These are phyloP conservation scores for Coluber constrictor DNA, from an alignment of 2,797 vertebrate genomes.

Conservation along the genomic window DNA sequence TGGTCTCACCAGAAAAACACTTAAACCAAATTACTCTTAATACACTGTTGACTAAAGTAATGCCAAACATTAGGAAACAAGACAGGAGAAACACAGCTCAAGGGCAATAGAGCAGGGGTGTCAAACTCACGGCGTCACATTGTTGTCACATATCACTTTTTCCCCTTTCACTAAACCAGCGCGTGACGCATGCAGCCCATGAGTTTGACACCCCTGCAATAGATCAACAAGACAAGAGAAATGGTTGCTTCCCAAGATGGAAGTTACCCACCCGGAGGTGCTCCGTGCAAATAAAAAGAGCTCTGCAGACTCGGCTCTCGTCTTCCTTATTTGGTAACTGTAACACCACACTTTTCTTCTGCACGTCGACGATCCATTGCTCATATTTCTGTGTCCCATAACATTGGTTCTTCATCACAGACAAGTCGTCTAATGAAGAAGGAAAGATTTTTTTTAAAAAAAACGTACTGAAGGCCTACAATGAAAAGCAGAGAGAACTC, in stretches of 20 bases:
- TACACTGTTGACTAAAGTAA: neutral
- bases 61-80: neutral
- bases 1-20: too few species aligned
- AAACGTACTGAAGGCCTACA: neutral
- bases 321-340: conserved; percentile 64
- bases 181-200: too few species aligned
- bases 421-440: conserved; percentile 58
- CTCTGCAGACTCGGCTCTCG: conserved; percentile 73
- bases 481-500: neutral
- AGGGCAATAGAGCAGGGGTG: neutral
- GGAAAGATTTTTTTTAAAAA: neutral
- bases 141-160: too few species aligned
- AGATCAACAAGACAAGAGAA: neutral
- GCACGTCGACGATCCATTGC: conserved; percentile 73
- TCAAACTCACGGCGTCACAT: too few species aligned
- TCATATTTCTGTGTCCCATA: conserved; percentile 78
- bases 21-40: neutral
- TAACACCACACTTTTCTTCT: conserved; percentile 70
- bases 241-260: neutral
- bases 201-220: neutral
- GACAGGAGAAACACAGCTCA: neutral
- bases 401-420: conserved; percentile 53
- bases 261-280: conserved; percentile 68
- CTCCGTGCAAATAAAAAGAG: conserved; percentile 74
- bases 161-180: too few species aligned